phyloP scores from a whole-genome alignment of 1,140 invertebrate genomes.

The Caerostris extrusa region DNA sequence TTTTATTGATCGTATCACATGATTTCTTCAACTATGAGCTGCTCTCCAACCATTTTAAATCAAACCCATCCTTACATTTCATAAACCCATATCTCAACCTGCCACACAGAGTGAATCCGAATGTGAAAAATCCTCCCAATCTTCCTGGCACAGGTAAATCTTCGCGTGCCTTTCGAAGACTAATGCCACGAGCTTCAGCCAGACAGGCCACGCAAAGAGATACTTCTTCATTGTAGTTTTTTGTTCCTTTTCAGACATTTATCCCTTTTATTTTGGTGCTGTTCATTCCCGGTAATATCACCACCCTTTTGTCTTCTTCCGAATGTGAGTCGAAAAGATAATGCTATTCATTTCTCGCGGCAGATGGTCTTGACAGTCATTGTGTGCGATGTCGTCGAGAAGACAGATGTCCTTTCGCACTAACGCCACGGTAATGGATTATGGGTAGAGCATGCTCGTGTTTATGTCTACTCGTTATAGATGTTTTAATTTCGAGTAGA shows the following conservation, averaged over 20 bases:
- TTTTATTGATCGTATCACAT: too few species aligned
- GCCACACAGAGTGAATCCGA: neutral
- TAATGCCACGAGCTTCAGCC: neutral
- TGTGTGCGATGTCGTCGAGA: neutral
- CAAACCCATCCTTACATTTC: too few species aligned
- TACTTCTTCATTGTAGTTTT: neutral
- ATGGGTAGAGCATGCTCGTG: too few species aligned
- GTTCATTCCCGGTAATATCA: neutral
- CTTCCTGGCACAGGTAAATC: neutral
- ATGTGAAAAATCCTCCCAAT: neutral
- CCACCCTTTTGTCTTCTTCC: neutral
- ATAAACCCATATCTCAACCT: neutral
- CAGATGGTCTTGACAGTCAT: constrained; percentile 36
- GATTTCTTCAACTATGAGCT: too few species aligned
- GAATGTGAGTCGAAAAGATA: constrained; percentile 21
- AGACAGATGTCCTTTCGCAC: constrained; percentile 26
- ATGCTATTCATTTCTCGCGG: constrained; percentile 25
- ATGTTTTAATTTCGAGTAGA: too few species aligned
- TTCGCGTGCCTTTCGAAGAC: neutral
- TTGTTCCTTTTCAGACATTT: neutral
- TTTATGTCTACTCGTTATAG: too few species aligned
- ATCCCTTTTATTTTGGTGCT: neutral
- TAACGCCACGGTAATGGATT: neutral
- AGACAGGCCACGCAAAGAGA: neutral
- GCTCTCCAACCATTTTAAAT: too few species aligned